A percentile compares a stretch with the other conserved stretches of the same genome.
These are phyloP conservation scores for Cetonia aurata DNA, from an alignment of 2,888 invertebrate species.

Conservation along the genomic window DNA sequence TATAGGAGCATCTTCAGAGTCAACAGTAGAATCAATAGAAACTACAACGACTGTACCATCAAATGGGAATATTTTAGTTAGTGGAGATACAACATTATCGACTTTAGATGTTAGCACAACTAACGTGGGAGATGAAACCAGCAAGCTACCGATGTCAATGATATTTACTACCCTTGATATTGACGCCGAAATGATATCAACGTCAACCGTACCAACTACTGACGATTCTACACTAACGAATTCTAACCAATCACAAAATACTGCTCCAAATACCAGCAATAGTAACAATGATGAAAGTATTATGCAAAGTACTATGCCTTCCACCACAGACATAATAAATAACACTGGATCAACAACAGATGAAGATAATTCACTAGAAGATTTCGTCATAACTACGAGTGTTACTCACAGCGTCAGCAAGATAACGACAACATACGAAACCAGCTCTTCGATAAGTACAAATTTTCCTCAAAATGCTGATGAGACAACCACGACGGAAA, in stretches of 20 bases:
- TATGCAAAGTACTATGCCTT: neutral
- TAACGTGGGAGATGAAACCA: neutral
- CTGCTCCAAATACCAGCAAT: neutral
- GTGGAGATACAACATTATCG: neutral
- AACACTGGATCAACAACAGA: neutral
- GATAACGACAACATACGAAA: conserved; percentile 29
- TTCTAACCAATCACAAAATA: neutral
- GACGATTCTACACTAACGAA: neutral
- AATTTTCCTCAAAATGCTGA: neutral
- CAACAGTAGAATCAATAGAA: no score
- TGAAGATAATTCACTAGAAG: neutral
- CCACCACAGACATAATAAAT: neutral
- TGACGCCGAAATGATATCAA: neutral
- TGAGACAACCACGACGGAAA: neutral
- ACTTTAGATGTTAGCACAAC: neutral
- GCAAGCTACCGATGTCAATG: neutral
- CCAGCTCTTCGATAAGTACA: conserved; percentile 3
- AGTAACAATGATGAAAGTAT: neutral
- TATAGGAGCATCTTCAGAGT: neutral
- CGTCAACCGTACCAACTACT: neutral
- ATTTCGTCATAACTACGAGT: conserved; percentile 10
- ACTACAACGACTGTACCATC: no score
- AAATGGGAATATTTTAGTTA: neutral
- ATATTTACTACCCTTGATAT: neutral
- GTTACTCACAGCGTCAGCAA: conserved; percentile 26